phyloP scores from a whole-genome alignment of 2,113 vertebrate genomes.

The Galbula dea region DNA sequence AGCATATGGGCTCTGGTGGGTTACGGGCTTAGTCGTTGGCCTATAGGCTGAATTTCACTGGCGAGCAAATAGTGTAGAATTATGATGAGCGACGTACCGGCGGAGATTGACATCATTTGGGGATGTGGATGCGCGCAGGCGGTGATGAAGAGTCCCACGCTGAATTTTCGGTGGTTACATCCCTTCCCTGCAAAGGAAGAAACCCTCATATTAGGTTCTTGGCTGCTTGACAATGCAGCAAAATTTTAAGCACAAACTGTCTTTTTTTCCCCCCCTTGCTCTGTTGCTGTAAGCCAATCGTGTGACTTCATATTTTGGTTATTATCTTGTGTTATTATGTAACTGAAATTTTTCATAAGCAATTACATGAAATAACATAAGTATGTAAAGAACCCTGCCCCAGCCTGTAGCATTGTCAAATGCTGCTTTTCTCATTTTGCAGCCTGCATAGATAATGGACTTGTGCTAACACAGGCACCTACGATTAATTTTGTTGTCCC shows the following conservation, averaged over 20 bases:
- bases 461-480: neutral
- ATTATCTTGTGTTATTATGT: conserved; percentile 31
- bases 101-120: neutral
- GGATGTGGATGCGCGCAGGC: neutral
- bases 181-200: neutral
- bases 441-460: neutral
- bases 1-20: neutral
- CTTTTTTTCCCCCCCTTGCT: neutral
- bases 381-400: conserved; percentile 9
- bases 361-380: conserved; percentile 51
- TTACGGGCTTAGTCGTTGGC: neutral
- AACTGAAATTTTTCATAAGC: neutral
- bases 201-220: neutral
- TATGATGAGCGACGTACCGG: neutral
- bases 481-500: neutral
- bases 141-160: neutral
- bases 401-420: conserved; percentile 52
- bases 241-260: conserved; percentile 9
- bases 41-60: neutral
- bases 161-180: neutral
- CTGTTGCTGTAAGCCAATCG: neutral
- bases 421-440: conserved; percentile 3
- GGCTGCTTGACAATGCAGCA: conserved; percentile 66
- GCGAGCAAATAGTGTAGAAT: neutral
- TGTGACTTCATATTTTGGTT: conserved; percentile 23